Conservation (phyloP, 2,113 vertebrate genomes). For the Pampusana beccarii region DNA sequence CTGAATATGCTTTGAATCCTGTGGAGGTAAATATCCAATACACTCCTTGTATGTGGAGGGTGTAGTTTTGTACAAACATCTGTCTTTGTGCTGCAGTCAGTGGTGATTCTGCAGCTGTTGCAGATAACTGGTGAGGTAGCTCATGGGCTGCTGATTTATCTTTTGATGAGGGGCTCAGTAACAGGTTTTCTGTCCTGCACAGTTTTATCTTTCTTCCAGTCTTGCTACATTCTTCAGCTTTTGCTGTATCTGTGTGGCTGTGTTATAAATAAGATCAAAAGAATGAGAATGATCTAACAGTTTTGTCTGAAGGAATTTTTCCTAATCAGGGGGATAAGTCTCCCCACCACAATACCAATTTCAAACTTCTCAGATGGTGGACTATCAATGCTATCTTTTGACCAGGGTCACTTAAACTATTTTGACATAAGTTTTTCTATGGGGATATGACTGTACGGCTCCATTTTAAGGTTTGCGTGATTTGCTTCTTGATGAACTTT, state of each 20-base stretch:
- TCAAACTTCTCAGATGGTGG: background rate
- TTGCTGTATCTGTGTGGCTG: background rate
- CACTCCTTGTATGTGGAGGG: fast-evolving
- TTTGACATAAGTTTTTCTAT: background rate
- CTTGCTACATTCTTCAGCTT: background rate
- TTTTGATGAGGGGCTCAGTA: background rate
- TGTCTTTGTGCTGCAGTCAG: background rate
- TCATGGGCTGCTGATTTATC: background rate
- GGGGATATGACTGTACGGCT: background rate
- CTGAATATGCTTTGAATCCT: background rate
- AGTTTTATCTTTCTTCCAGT: background rate
- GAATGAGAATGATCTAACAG: background rate
- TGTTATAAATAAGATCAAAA: background rate
- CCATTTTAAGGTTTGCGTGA: background rate
- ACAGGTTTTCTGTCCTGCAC: background rate
- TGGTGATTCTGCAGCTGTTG: background rate
- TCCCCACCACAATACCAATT: background rate
- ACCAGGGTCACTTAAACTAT: background rate
- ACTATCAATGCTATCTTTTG: background rate
- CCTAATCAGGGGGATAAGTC: background rate
- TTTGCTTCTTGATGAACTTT: background rate
- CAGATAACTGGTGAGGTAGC: background rate
- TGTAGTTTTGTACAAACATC: background rate
- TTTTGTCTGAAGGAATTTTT: background rate
- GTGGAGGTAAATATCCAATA: background rate